phyloP scores from a whole-genome alignment of 2,888 invertebrate species.

The Flexamia atlantica region DNA sequence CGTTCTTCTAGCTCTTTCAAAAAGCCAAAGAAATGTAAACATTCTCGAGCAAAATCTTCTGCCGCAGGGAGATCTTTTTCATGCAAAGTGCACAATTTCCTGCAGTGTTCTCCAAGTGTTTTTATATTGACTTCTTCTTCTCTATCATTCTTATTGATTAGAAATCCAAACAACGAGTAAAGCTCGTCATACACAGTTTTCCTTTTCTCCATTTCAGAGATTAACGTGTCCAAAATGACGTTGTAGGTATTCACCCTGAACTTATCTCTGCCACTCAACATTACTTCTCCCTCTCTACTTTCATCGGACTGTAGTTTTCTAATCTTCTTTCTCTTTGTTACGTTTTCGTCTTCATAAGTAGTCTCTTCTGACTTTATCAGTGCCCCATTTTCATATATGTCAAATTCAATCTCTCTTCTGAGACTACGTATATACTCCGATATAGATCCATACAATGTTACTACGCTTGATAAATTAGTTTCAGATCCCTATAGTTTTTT shows the following conservation, averaged over 20 bases:
- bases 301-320: constrained; percentile 22
- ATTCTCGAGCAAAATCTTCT: not conserved
- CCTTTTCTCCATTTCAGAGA: not conserved
- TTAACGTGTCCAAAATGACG: not conserved
- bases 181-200: constrained; percentile 19
- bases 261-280: not conserved
- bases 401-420: constrained; percentile 28
- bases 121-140: not conserved
- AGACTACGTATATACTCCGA: not conserved
- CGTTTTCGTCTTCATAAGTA: not conserved
- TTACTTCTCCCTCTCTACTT: constrained; percentile 24
- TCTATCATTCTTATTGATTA: not conserved
- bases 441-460: not conserved
- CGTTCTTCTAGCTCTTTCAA: not conserved
- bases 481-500: constrained; percentile 28
- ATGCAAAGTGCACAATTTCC: not conserved
- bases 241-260: not conserved
- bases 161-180: constrained; percentile 8
- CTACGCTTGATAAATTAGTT: constrained; percentile 27
- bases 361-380: constrained; percentile 1
- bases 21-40: constrained; percentile 5
- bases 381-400: constrained; percentile 22
- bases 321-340: not conserved
- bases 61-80: not conserved
- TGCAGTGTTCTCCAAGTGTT: not conserved